Conservation (phyloP, 2,797 vertebrate species). For the Muscicapa comitata region DNA sequence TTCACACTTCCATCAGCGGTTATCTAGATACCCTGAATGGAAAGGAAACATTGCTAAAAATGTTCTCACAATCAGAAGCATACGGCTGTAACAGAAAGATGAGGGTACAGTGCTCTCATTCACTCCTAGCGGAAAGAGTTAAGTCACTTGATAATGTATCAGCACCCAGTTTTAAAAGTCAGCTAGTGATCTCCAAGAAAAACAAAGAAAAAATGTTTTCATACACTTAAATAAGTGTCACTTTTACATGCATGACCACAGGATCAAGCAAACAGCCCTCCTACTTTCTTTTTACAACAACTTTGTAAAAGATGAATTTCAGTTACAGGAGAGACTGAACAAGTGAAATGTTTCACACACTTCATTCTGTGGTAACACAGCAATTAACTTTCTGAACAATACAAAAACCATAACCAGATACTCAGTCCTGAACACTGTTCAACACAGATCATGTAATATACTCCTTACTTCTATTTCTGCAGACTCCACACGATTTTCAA, state of each 20-base stretch:
- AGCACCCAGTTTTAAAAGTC: background rate
- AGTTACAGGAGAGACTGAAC: conserved; percentile 40
- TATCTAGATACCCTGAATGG: conserved; percentile 22
- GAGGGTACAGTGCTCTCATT: background rate
- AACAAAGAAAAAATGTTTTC: background rate
- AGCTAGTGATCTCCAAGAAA: background rate
- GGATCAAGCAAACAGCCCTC: conserved; percentile 10
- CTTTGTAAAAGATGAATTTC: conserved; percentile 47
- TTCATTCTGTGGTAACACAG: conserved; percentile 51
- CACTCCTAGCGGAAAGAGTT: background rate
- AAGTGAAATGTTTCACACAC: conserved; percentile 5
- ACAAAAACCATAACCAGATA: background rate
- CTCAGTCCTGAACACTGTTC: conserved; percentile 50
- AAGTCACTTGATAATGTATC: background rate
- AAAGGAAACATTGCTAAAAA: conserved; percentile 40
- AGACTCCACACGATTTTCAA: conserved; percentile 82
- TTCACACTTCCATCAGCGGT: conserved; percentile 31
- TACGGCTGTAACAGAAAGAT: conserved; percentile 17
- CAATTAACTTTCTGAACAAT: conserved; percentile 32
- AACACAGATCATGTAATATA: conserved; percentile 71
- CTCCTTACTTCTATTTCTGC: conserved; percentile 83
- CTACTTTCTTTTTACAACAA: background rate
- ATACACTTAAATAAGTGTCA: background rate
- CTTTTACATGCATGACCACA: background rate
- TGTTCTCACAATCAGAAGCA: conserved; percentile 16